Base-by-base conservation (phyloP, 2,888 invertebrate species). In the Globia sparganii region DNA sequence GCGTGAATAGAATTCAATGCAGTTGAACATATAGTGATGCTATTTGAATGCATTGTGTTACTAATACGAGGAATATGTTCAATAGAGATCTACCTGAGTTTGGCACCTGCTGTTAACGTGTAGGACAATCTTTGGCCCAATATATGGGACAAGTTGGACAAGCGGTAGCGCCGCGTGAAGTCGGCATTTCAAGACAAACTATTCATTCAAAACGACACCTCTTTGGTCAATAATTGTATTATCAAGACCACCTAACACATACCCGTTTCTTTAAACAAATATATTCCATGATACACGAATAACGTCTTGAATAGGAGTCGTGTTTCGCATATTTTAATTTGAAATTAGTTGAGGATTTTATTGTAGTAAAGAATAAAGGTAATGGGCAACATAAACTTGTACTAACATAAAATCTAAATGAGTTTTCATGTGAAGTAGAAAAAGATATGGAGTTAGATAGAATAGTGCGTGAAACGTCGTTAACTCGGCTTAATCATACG, bases 91-190 rank as follows among this genome's bases (percentile, higher is more conserved):
- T 95, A 96, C 96, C 96, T 96, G 95, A 89, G 87, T 80, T 87
- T 86, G 93, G 84, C 95, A 95, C 95, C 96, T 95, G 96, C 95
- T 94, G 93, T 87, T 82, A 70, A 58, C 75, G 64, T 85, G 88
- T 86, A 64, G 37, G 67, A 71, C 64, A 68, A 56, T 78, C 66
- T 75, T 78, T 66, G 68, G 72, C 65, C 73, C 71, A 77, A 82
- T 75, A 79, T 78, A 88, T 88, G 87, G 88, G 87, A 90, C 90
- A 91, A 94, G 88, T 89, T 86, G 88, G 87, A 90, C 90, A 92
- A 94, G 92, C 91, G 88, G 87, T 88, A 93, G 96, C 96, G 96
- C 96, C 96, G 94, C 95, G 93, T 96, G 95, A 94, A 94, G 89
- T 90, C 88, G 83, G 88, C 87, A 87, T 90, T 87, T 85, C 83